A percentile compares a stretch with the other conserved stretches of the same genome.
These are phyloP conservation scores for Remorina albescens DNA, from an alignment of 2,797 vertebrate species.

Conservation along the genomic window DNA sequence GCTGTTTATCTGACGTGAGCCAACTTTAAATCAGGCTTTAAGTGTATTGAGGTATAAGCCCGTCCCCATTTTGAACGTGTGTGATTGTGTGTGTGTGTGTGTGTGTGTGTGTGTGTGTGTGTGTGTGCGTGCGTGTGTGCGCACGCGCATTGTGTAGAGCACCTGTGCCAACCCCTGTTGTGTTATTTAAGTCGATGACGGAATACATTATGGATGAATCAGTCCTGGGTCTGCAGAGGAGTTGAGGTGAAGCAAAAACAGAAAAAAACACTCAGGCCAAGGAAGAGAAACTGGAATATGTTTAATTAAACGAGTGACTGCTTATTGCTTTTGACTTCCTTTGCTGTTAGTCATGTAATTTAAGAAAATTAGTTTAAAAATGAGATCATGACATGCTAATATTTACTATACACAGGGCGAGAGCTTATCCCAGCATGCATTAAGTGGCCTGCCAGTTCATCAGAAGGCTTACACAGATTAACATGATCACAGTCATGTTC, in stretches of 20 bases:
- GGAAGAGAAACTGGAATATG: constrained; percentile 1
- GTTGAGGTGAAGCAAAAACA: constrained; percentile 11
- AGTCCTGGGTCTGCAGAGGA: constrained; percentile 37
- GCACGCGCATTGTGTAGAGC: constrained; percentile 13
- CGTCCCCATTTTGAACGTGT: constrained; percentile 39
- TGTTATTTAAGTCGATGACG: constrained; percentile 47
- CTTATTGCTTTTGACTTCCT: constrained; percentile 7
- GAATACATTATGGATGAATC: constrained; percentile 56
- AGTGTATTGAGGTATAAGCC: constrained; percentile 47
- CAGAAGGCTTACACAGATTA: constrained; percentile 57
- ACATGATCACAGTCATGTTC: constrained; percentile 60
- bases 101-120: constrained; percentile 26
- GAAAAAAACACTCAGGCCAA: background rate
- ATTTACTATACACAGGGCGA: constrained; percentile 46
- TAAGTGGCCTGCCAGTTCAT: constrained; percentile 45
- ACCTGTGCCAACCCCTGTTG: constrained; percentile 30
- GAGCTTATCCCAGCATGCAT: constrained; percentile 54
- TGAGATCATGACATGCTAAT: constrained; percentile 24
- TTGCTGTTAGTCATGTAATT: background rate
- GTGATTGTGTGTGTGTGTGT: no score
- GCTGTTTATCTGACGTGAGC: constrained; percentile 66
- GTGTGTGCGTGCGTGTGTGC: constrained; percentile 3
- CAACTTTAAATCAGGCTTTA: constrained; percentile 69
- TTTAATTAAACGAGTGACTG: constrained; percentile 16
- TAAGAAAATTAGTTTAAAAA: constrained; percentile 17